Evolutionary conservation across 2,797 vertebrate species (phyloP).

Genomic region (Notoglanidium macrostoma): DNA sequence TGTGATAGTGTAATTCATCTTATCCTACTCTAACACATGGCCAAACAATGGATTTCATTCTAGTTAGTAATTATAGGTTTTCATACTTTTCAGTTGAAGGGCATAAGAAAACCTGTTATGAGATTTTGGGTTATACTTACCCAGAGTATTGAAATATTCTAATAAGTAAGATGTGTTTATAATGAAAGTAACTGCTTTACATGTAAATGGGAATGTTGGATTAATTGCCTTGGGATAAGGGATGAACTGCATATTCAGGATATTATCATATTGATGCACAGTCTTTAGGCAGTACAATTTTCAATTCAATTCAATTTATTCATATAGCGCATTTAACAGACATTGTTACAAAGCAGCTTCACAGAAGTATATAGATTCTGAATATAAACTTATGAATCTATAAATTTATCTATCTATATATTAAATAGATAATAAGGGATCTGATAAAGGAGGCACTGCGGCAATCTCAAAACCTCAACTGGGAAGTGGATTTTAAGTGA

Average conservation of each 20-base stretch:
- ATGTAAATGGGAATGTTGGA: constrained; percentile 6
- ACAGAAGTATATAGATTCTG: too few relatives aligned
- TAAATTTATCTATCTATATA: too few relatives aligned
- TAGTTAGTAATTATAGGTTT: neutral
- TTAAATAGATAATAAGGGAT: too few relatives aligned
- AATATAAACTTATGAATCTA: too few relatives aligned
- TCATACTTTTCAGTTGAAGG: neutral
- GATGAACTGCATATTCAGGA: constrained; percentile 11
- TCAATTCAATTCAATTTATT: too few relatives aligned
- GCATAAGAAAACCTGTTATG: neutral
- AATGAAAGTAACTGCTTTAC: neutral
- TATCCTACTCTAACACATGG: neutral
- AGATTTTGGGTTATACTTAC: neutral
- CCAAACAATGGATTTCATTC: neutral
- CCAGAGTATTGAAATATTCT: neutral
- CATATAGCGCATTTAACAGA: too few relatives aligned
- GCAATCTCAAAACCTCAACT: too few relatives aligned
- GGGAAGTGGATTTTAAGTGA: too few relatives aligned
- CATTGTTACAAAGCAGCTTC: too few relatives aligned
- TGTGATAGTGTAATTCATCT: neutral
- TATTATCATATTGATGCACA: neutral
- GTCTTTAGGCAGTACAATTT: constrained; percentile 11
- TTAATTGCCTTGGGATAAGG: neutral
- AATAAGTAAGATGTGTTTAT: constrained; percentile 16
- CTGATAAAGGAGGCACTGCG: too few relatives aligned